A percentile compares a stretch with the other conserved stretches of the same genome.
phyloP scores from a whole-genome alignment of 2,797 vertebrate genomes.

The Dicrostonyx torquatus region DNA sequence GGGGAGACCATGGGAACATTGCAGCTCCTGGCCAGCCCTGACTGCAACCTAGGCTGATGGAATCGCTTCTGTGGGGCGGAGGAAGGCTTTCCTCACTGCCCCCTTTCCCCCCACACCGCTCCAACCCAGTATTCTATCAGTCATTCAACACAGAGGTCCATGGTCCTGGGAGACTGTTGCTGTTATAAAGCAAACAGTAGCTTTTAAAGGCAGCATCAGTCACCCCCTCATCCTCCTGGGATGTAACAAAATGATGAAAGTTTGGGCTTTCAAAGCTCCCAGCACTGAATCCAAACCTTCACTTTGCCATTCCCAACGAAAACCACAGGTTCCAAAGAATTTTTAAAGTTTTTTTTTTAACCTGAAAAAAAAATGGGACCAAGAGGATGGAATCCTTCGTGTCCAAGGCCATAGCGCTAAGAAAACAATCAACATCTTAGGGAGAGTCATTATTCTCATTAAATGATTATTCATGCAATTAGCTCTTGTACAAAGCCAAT shows the following conservation, averaged over 20 bases:
- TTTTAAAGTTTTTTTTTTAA: neutral
- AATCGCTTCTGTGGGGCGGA: neutral
- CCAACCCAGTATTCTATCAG: neutral
- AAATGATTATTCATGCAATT: neutral
- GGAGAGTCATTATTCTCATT: neutral
- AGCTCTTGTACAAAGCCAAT: slow-evolving; percentile 24
- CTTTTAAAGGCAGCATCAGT: neutral
- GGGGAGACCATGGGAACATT: neutral
- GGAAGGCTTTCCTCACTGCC: neutral
- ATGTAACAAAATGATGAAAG: neutral
- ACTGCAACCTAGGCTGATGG: neutral
- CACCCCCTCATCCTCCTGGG: neutral
- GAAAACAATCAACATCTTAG: neutral
- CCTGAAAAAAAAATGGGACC: slow-evolving; percentile 8
- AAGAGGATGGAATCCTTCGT: neutral
- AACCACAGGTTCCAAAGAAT: neutral
- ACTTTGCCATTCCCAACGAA: neutral
- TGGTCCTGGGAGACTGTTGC: neutral
- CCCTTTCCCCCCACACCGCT: no score
- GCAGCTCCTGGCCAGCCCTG: neutral
- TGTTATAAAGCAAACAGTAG: neutral
- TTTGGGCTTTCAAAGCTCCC: neutral
- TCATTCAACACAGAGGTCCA: neutral
- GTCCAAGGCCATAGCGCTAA: neutral
- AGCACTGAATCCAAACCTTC: neutral